These are phyloP conservation scores for Brachirus orientalis DNA, from an alignment of 2,113 vertebrate species.

Conservation along the genomic window DNA sequence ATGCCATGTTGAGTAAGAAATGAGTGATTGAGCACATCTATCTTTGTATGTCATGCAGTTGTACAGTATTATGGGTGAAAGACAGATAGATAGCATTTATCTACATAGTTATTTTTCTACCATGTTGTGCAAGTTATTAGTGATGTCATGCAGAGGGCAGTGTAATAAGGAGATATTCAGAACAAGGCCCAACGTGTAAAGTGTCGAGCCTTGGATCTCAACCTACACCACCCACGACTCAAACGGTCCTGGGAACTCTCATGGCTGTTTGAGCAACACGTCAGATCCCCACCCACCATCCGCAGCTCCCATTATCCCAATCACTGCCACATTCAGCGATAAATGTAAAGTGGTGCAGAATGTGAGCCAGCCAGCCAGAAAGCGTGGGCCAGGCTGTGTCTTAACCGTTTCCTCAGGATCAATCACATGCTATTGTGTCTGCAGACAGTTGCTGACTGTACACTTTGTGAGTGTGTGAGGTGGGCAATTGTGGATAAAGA, in stretches of 20 bases:
- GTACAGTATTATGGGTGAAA: conserved; percentile 21
- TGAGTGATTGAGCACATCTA: conserved; percentile 48
- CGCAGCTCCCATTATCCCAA: conserved; percentile 52
- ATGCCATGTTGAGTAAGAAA: conserved; percentile 42
- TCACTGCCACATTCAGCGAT: conserved; percentile 62
- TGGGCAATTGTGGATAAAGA: conserved; percentile 70
- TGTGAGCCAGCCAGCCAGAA: conserved; percentile 57
- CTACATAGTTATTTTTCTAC: conserved; percentile 25
- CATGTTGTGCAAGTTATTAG: conserved; percentile 36
- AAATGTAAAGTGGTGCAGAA: conserved; percentile 59
- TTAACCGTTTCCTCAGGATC: conserved; percentile 72
- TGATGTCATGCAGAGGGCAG: conserved; percentile 45
- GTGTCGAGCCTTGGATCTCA: conserved; percentile 26
- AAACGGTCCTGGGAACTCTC: conserved; percentile 42
- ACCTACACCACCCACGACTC: conserved; percentile 37
- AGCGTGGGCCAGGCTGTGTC: conserved; percentile 56
- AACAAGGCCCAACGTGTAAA: conserved; percentile 38
- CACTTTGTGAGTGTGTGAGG: conserved; percentile 74
- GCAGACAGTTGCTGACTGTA: conserved; percentile 77
- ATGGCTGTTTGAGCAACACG: conserved; percentile 31
- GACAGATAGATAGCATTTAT: conserved; percentile 32
- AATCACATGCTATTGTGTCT: conserved; percentile 74
- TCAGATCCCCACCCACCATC: conserved; percentile 51
- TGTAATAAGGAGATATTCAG: conserved; percentile 7
- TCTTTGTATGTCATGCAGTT: conserved; percentile 40